Conservation (phyloP, 2,888 invertebrate genomes). For the Dryadula phaetusa region DNA sequence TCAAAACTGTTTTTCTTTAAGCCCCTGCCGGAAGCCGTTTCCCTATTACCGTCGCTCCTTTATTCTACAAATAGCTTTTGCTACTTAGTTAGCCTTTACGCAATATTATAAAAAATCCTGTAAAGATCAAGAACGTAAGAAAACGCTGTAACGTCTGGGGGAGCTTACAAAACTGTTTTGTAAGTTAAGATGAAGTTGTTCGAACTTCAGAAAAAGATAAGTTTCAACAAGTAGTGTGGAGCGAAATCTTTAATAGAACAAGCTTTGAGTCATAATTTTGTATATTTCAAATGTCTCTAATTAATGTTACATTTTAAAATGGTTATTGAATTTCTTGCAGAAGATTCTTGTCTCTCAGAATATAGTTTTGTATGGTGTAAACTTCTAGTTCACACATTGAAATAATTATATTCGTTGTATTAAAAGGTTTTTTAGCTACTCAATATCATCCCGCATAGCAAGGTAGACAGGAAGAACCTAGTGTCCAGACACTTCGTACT, state of each 20-base stretch:
- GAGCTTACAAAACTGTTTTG: conserved; percentile 14
- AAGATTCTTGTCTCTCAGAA: no score
- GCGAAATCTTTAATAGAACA: neutral
- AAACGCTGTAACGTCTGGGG: neutral
- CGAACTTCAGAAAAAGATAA: conserved; percentile 15
- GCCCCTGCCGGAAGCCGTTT: conserved; percentile 42
- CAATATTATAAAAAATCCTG: conserved; percentile 20
- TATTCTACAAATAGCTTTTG: conserved; percentile 39
- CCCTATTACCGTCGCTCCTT: conserved; percentile 49
- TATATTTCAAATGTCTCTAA: neutral
- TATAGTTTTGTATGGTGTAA: no score
- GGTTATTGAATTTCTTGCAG: neutral
- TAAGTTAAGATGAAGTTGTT: conserved; percentile 13
- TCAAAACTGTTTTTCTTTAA: conserved; percentile 48
- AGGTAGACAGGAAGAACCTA: no score
- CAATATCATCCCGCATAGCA: no score
- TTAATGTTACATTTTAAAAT: neutral
- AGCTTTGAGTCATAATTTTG: neutral
- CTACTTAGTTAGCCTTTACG: conserved; percentile 36
- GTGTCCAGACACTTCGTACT: no score
- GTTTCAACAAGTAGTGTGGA: conserved; percentile 5
- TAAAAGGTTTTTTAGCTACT: no score
- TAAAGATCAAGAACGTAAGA: conserved; percentile 5
- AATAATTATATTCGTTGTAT: no score
- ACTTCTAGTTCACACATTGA: no score